Conservation (phyloP, 2,888 invertebrate species). For the Synanthedon vespiformis region DNA sequence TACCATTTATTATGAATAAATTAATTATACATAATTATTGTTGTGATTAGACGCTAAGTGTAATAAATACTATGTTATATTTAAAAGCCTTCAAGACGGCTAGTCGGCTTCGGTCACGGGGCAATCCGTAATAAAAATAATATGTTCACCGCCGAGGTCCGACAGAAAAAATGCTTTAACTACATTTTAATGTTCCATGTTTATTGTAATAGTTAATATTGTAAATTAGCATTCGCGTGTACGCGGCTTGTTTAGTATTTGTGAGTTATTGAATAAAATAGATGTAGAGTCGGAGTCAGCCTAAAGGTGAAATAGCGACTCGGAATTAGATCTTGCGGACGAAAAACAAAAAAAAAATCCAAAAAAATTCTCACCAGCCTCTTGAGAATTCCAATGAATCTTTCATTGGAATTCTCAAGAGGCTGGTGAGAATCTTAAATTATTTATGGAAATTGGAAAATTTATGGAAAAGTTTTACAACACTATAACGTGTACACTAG, state of each 20-base stretch:
- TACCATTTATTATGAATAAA: slow-evolving; percentile 2
- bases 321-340: too few relatives aligned
- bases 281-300: slow-evolving; percentile 20
- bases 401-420: too few relatives aligned
- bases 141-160: slow-evolving; percentile 20
- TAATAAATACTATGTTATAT: slow-evolving; percentile 34
- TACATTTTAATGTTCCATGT: slow-evolving; percentile 63
- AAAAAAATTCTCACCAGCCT: too few relatives aligned
- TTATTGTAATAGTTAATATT: slow-evolving; percentile 44
- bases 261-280: slow-evolving; percentile 28
- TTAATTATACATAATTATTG: slow-evolving; percentile 27
- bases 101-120: slow-evolving; percentile 36
- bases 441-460: too few relatives aligned
- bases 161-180: slow-evolving; percentile 64
- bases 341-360: too few relatives aligned
- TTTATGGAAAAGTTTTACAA: neutral
- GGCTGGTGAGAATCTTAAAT: slow-evolving; percentile 3
- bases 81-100: slow-evolving; percentile 66
- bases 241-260: slow-evolving; percentile 32
- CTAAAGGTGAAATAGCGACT: slow-evolving; percentile 5
- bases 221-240: slow-evolving; percentile 41
- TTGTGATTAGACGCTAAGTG: slow-evolving; percentile 64
- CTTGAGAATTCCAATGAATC: too few relatives aligned
- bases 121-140: neutral
- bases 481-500: neutral